Conservation (phyloP, 2,113 vertebrate species). For the Ramphastos sulfuratus region DNA sequence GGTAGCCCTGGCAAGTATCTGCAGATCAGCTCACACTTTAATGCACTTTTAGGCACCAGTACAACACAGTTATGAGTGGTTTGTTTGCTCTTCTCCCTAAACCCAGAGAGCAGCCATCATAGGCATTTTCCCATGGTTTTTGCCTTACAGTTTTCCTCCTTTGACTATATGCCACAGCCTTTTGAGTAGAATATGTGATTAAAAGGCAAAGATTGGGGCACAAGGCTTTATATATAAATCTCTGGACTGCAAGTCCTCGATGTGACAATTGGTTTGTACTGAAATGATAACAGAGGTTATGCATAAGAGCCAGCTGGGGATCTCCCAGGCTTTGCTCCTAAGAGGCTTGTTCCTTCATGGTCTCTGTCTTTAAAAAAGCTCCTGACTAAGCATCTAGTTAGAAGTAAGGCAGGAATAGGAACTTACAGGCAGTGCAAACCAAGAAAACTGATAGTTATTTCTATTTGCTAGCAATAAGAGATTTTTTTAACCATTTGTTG, state of each 20-base stretch:
- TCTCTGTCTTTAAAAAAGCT: background rate
- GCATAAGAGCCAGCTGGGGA: background rate
- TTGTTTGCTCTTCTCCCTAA: background rate
- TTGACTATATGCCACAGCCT: background rate
- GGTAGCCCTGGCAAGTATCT: background rate
- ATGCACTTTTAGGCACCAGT: background rate
- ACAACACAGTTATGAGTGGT: background rate
- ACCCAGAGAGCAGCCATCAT: background rate
- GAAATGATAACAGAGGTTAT: background rate
- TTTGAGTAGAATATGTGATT: background rate
- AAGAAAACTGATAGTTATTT: background rate
- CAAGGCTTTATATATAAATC: background rate
- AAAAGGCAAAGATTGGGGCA: background rate
- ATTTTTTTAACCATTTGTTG: background rate
- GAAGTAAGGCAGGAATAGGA: background rate
- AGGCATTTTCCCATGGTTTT: background rate
- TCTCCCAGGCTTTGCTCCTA: background rate
- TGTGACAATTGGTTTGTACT: background rate
- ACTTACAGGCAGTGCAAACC: background rate
- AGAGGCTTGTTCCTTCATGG: background rate
- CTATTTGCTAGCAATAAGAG: background rate
- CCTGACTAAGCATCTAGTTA: background rate
- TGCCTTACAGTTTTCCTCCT: background rate
- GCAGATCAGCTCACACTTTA: background rate
- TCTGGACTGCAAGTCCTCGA: background rate